Base-by-base conservation (phyloP, 2,797 vertebrate species). In the Otus scops region DNA sequence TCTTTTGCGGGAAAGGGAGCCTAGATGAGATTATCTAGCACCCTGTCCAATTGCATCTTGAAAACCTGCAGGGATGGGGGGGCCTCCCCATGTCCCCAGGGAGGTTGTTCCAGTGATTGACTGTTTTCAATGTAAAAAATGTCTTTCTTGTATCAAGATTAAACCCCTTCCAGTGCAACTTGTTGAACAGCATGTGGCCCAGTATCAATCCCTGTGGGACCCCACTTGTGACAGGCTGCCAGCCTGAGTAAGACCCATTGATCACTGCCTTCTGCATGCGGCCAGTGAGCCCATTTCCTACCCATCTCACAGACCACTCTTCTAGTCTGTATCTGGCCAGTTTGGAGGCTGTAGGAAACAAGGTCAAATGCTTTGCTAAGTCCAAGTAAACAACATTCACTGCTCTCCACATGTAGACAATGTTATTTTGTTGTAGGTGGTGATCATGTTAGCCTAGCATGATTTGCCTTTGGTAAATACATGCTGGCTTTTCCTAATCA, bases 101-200 rank as follows among this genome's bases (percentile, higher is more conserved):
- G 34, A 77, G 23, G 13, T 32, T 79, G 26, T 76, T 85, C 57
- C 63, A 71, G 59, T 60, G 30, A 77, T 6, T 68, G 17, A 60
- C 41, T 69, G 14, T 54, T 83, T 21, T 77, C 89, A 67, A 4
- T 21, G 38, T 75, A 57, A 86, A 88, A 59, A 38, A 20, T 7
- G 39, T 73, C 27, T 56, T 43, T 73, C 27, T 56, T 51, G 5
- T 7, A 63, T 81, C 6, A 21, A 50, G 26, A 59, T 59, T 18
- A 78, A 90, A 85, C 21, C 24, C 88, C 39, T 88, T 85, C 19
- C 24, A 43, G 19, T 24, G 43, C 47, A 80, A 89, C 45, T 61
- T 73, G 26, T 54, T 90, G 77, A 80, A 53, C 17, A 39, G 17
- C 0, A 0, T 5, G 14, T 26, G 28, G 48, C 34, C 4, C 34